phyloP scores from a whole-genome alignment of 1,140 invertebrate genomes.

The Drosophila trapezifrons region DNA sequence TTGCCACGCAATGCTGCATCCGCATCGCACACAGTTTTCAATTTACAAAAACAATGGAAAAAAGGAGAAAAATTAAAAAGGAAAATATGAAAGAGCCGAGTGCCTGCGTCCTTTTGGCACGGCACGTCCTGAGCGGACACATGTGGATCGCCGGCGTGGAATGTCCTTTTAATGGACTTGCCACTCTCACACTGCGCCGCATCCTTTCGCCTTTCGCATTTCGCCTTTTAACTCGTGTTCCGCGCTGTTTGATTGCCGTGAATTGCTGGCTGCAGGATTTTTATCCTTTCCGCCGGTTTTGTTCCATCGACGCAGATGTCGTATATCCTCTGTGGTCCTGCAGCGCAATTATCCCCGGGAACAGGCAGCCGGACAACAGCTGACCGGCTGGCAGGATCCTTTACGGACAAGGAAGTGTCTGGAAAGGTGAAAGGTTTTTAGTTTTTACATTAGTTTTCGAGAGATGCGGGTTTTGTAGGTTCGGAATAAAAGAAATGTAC shows the following conservation, averaged over 20 bases:
- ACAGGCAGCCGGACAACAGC: conserved; percentile 39
- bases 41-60: conserved; percentile 70
- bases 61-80: conserved; percentile 41
- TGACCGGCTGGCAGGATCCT: conserved; percentile 51
- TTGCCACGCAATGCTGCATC: conserved; percentile 73
- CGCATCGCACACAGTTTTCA: conserved; percentile 72
- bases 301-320: conserved; percentile 59
- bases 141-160: conserved; percentile 78
- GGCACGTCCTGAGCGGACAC: conserved; percentile 55
- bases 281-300: conserved; percentile 61
- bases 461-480: not conserved
- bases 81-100: conserved; percentile 29
- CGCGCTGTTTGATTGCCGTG: conserved; percentile 77
- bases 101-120: conserved; percentile 35
- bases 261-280: conserved; percentile 76
- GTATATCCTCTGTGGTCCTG: conserved; percentile 42
- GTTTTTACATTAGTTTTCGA: not conserved
- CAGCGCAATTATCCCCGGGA: conserved; percentile 49
- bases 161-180: conserved; percentile 80
- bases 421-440: not conserved
- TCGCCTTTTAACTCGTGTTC: conserved; percentile 52
- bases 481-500: too few species aligned
- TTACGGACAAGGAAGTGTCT: conserved; percentile 10
- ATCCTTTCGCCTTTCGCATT: conserved; percentile 62
- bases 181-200: conserved; percentile 63